phyloP scores from a whole-genome alignment of 2,797 vertebrate species.

The Hemitrygon akajei region DNA sequence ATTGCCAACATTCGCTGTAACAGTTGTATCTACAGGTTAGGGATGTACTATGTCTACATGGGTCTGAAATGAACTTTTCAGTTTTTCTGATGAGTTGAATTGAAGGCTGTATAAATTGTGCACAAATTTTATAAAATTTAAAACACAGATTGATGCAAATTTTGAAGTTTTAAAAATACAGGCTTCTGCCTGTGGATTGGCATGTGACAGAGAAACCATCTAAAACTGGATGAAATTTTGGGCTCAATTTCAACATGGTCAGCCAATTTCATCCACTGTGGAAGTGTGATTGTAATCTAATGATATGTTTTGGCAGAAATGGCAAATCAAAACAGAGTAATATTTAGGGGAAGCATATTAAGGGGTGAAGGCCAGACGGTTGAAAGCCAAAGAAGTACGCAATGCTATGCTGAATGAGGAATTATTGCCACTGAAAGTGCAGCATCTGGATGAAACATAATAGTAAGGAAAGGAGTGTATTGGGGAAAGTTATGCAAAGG shows the following conservation, averaged over 20 bases:
- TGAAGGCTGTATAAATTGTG: background rate
- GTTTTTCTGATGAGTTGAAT: no score
- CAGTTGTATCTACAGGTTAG: background rate
- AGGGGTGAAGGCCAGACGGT: background rate
- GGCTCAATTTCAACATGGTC: background rate
- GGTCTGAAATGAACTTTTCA: no score
- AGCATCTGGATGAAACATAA: background rate
- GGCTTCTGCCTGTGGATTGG: background rate
- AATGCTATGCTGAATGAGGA: background rate
- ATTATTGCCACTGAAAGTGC: background rate
- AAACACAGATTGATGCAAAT: background rate
- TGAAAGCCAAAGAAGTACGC: background rate
- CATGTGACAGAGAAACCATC: background rate
- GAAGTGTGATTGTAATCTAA: background rate
- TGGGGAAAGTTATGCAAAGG: background rate
- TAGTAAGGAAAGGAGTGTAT: background rate
- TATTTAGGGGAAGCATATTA: background rate
- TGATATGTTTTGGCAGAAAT: background rate
- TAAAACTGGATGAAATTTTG: background rate
- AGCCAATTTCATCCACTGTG: background rate
- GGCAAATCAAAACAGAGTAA: background rate
- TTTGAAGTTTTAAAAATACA: background rate
- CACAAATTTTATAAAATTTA: background rate
- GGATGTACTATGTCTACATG: no score
- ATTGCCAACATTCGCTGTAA: background rate